These are phyloP conservation scores for Lissonota sp. DNA, from an alignment of 2,888 invertebrate species.

Conservation along the genomic window DNA sequence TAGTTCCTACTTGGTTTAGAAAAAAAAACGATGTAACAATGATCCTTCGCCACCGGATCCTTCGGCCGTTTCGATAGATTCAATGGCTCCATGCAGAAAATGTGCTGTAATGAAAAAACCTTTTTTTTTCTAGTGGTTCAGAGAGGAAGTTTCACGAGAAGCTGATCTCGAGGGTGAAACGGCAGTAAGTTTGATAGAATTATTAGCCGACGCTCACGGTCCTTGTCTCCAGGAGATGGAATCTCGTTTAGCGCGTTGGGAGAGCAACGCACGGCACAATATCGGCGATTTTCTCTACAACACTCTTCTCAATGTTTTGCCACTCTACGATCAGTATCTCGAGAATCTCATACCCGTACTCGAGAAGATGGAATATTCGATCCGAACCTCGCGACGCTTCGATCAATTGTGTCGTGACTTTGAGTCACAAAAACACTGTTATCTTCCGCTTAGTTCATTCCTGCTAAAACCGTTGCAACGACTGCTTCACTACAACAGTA, in stretches of 20 bases:
- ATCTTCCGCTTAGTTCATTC: conserved; percentile 93
- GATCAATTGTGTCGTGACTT: conserved; percentile 90
- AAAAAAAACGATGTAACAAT: no score
- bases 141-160: conserved; percentile 88
- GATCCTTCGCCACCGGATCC: no score
- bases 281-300: conserved; percentile 91
- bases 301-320: conserved; percentile 86
- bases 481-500: conserved; percentile 92
- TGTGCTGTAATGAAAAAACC: neutral
- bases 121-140: conserved; percentile 87
- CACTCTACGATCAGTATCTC: conserved; percentile 90
- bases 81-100: no score
- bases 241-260: conserved; percentile 90
- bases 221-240: conserved; percentile 92
- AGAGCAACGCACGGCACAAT: conserved; percentile 87
- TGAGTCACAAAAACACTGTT: conserved; percentile 93
- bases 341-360: conserved; percentile 91
- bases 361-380: conserved; percentile 92
- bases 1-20: no score
- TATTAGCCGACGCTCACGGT: conserved; percentile 93
- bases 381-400: conserved; percentile 89
- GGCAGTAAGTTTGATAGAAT: conserved; percentile 87
- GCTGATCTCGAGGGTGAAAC: conserved; percentile 87
- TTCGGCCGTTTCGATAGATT: no score
- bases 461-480: conserved; percentile 93